Percentiles rank a stretch among this genome's conserved stretches.
phyloP scores from a whole-genome alignment of 2,797 vertebrate species.

The Takifugu rubripes region DNA sequence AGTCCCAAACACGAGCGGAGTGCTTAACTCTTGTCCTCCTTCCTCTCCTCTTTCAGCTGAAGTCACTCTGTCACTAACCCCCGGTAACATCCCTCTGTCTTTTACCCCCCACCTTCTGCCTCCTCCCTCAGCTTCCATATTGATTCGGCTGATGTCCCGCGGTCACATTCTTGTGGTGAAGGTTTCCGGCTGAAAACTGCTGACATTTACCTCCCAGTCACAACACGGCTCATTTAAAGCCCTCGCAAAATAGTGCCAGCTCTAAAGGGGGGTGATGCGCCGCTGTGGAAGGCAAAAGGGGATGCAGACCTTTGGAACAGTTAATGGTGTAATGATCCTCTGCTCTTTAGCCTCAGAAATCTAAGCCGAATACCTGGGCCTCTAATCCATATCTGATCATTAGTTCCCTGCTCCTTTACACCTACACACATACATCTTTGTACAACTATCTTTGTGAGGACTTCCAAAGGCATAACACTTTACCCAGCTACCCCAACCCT shows the following conservation, averaged over 20 bases:
- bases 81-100: neutral
- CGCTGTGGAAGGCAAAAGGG: slow-evolving; percentile 1
- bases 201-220: slow-evolving; percentile 65
- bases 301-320: slow-evolving; percentile 12
- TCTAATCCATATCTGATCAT: neutral
- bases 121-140: slow-evolving; percentile 44
- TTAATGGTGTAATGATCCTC: slow-evolving; percentile 7
- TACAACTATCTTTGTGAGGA: too few relatives aligned
- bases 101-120: slow-evolving; percentile 28
- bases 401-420: neutral
- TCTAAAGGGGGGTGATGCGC: slow-evolving; percentile 5
- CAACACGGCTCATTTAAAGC: slow-evolving; percentile 57
- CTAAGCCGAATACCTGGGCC: neutral
- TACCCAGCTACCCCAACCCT: too few relatives aligned
- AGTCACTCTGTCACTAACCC: neutral
- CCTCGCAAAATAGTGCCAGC: slow-evolving; percentile 20
- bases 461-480: too few relatives aligned
- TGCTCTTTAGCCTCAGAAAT: neutral
- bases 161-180: slow-evolving; percentile 71
- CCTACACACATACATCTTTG: neutral
- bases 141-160: slow-evolving; percentile 65
- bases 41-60: neutral
- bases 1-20: slow-evolving; percentile 5
- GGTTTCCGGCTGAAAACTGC: slow-evolving; percentile 65
- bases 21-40: slow-evolving; percentile 11